Evolutionary conservation across 2,113 vertebrate species (phyloP).

Genomic region (Microtus oregoni): DNA sequence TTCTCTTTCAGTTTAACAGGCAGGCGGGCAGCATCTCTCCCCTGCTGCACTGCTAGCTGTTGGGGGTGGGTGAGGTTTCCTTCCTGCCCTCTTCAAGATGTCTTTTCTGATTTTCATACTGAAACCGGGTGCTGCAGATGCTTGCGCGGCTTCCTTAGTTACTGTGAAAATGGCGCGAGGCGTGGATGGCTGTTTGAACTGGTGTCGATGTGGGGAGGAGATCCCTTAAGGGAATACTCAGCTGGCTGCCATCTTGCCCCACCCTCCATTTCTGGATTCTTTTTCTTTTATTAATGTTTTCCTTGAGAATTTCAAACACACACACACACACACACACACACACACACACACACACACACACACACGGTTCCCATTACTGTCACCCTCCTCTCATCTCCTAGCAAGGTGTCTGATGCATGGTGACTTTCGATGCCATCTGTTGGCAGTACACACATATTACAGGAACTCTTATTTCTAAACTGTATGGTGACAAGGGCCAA

Average conservation of each 20-base stretch:
- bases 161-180: neutral
- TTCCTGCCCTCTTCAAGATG: neutral
- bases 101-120: slow-evolving; percentile 11
- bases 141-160: no score
- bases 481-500: neutral
- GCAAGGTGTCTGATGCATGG: neutral
- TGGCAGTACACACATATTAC: neutral
- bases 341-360: neutral
- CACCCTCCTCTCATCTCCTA: neutral
- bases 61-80: neutral
- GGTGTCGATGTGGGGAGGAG: neutral
- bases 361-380: neutral
- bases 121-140: neutral
- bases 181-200: neutral
- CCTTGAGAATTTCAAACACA: no score
- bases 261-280: neutral
- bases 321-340: neutral
- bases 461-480: neutral
- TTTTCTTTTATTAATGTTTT: neutral
- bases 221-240: no score
- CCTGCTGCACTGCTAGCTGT: no score
- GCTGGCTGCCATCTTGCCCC: neutral
- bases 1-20: neutral
- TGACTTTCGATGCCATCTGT: slow-evolving; percentile 65
- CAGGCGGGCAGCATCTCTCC: neutral